Evolutionary conservation across 2,888 invertebrate species (phyloP).

Genomic region (Drosophila vallismaia): DNA sequence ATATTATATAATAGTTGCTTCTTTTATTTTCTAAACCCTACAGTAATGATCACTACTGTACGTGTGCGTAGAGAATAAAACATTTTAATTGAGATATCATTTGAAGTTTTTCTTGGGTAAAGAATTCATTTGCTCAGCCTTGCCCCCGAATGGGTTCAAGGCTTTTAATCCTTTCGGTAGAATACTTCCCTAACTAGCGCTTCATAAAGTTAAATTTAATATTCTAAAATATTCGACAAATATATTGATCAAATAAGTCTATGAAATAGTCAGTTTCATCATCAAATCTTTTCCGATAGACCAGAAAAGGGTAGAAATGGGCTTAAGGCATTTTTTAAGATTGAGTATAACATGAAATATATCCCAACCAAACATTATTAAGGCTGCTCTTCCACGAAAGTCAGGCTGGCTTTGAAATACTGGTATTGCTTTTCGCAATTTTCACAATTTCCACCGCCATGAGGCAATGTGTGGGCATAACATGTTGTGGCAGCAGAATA

Average conservation of each 20-base stretch:
- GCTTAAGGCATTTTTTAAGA: too few species aligned
- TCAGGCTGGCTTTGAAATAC: slow-evolving; percentile 1
- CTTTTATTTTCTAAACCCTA: neutral
- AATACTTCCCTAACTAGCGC: neutral
- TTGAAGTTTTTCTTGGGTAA: neutral
- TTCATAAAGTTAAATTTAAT: too few species aligned
- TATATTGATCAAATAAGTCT: neutral
- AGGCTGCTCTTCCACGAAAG: neutral
- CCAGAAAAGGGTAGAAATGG: neutral
- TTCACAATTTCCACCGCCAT: neutral
- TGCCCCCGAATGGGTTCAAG: neutral
- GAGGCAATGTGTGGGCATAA: slow-evolving; percentile 2
- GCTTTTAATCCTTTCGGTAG: neutral
- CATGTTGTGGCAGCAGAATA: slow-evolving; percentile 27
- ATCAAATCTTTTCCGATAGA: neutral
- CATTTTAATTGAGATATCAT: slow-evolving; percentile 13
- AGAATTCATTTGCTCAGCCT: slow-evolving; percentile 9
- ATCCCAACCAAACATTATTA: too few species aligned
- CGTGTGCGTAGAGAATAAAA: neutral
- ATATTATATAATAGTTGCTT: neutral
- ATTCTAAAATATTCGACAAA: too few species aligned
- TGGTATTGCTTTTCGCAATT: neutral
- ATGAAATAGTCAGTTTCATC: neutral
- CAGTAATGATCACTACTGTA: neutral
- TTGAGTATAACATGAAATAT: too few species aligned